These are phyloP conservation scores for Ispidina picta DNA, from an alignment of 2,797 vertebrate genomes.

Conservation along the genomic window DNA sequence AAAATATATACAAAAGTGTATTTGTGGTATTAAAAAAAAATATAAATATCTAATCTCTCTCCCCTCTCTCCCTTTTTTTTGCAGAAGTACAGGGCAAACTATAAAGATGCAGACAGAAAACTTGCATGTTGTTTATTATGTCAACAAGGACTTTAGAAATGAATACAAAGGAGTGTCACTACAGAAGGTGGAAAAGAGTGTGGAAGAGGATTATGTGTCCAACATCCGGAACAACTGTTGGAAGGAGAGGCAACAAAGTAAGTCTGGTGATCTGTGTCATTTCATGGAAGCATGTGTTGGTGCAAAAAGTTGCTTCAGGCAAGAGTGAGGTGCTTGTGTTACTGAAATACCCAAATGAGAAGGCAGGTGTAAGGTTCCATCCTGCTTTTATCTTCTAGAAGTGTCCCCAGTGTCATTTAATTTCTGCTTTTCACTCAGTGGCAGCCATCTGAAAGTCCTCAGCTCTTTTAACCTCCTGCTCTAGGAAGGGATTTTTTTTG, in stretches of 20 bases:
- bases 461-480: background rate
- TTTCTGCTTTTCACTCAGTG: background rate
- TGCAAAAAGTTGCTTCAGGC: background rate
- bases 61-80: background rate
- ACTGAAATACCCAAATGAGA: background rate
- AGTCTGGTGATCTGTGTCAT: slow-evolving; percentile 65
- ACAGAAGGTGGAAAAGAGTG: slow-evolving; percentile 94
- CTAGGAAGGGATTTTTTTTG: background rate
- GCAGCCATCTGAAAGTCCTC: background rate
- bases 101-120: slow-evolving; percentile 94
- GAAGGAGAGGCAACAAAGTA: slow-evolving; percentile 98
- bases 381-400: background rate
- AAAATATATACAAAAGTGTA: background rate
- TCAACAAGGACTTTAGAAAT: slow-evolving; percentile 93
- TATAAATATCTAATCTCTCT: background rate
- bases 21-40: background rate
- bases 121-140: slow-evolving; percentile 89
- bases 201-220: slow-evolving; percentile 96
- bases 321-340: background rate
- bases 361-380: background rate
- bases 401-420: background rate
- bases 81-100: slow-evolving; percentile 92
- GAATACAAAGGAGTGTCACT: slow-evolving; percentile 91
- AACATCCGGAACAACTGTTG: slow-evolving; percentile 97
- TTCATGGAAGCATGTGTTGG: background rate